Evolutionary conservation across 2,888 invertebrate genomes (phyloP).

Genomic region (Serrognathus titanus): DNA sequence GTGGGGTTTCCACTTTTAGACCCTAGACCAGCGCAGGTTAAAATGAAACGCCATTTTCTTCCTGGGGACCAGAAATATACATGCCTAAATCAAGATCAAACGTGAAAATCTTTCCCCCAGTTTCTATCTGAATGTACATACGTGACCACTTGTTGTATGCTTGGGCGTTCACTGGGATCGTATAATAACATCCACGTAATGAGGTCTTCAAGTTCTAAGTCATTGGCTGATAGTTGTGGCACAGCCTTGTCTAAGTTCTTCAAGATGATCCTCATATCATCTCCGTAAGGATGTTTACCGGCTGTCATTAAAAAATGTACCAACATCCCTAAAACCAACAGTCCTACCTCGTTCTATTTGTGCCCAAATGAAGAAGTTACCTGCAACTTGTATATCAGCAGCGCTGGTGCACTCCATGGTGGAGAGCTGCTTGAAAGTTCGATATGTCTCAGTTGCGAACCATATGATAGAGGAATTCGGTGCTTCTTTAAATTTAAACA

Average conservation of each 20-base stretch:
- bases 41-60: conserved; percentile 44
- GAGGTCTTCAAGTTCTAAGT: conserved; percentile 41
- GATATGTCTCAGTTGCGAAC: conserved; percentile 46
- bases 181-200: conserved; percentile 46
- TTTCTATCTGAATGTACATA: conserved; percentile 24
- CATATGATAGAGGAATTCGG: conserved; percentile 45
- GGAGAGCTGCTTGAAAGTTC: conserved; percentile 26
- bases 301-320: conserved; percentile 46
- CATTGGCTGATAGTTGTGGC: conserved; percentile 29
- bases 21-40: conserved; percentile 43
- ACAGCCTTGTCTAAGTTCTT: conserved; percentile 38
- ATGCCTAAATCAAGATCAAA: conserved; percentile 33
- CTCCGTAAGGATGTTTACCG: conserved; percentile 47
- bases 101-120: not conserved
- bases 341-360: not conserved
- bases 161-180: conserved; percentile 42
- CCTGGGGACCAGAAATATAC: conserved; percentile 42
- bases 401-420: conserved; percentile 38
- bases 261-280: conserved; percentile 40
- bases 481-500: conserved; percentile 40
- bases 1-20: conserved; percentile 27
- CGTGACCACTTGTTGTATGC: conserved; percentile 43
- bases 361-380: conserved; percentile 17
- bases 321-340: conserved; percentile 36
- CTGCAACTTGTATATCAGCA: conserved; percentile 47